Percentiles rank a stretch among this genome's conserved stretches.
phyloP scores from a whole-genome alignment of 2,888 invertebrate genomes.

The Archaeoteleia sp. region DNA sequence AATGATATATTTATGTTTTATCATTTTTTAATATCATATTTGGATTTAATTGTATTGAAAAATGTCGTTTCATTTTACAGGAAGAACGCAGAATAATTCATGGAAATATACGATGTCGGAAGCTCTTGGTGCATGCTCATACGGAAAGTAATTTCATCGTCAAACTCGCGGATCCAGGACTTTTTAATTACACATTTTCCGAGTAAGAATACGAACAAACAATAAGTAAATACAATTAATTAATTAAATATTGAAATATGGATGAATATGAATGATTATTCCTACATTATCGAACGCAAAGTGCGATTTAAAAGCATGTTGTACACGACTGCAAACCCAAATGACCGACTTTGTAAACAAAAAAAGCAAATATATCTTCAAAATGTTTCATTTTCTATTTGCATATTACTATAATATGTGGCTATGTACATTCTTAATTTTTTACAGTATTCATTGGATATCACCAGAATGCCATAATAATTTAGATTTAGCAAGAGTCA shows the following conservation, averaged over 20 bases:
- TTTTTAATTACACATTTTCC: conserved; percentile 73
- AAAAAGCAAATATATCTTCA: neutral
- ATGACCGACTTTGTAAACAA: neutral
- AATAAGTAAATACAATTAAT: no score
- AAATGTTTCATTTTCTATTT: conserved; percentile 31
- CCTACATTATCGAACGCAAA: neutral
- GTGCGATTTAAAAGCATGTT: neutral
- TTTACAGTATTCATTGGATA: conserved; percentile 89
- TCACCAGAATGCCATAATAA: conserved; percentile 88
- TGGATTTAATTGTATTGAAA: no score
- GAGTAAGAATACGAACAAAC: no score
- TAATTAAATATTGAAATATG: no score
- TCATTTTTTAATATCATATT: no score
- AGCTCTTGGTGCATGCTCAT: conserved; percentile 86
- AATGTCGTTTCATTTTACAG: no score
- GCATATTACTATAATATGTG: no score
- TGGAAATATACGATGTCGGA: conserved; percentile 88
- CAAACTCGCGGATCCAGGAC: conserved; percentile 89
- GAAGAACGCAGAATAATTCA: conserved; percentile 88
- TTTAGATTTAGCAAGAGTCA: conserved; percentile 81
- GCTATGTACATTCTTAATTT: no score
- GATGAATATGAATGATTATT: no score
- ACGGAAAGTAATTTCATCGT: conserved; percentile 83
- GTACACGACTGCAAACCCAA: no score
- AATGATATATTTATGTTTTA: no score